Evolutionary conservation across 2,888 invertebrate genomes (phyloP).

Genomic region (Molorchus minor): DNA sequence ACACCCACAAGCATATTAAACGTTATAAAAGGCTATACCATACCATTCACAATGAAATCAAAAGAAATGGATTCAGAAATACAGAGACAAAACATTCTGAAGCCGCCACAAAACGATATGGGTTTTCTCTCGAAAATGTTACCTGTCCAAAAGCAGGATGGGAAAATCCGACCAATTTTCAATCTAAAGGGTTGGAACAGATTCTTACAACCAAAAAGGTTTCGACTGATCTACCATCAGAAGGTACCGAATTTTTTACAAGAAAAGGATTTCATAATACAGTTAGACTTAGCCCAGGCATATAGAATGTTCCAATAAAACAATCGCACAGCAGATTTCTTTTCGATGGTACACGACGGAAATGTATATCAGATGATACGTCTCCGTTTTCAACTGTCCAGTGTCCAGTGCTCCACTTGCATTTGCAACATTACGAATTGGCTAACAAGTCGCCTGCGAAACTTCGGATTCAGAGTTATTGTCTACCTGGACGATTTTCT

Average conservation of each 20-base stretch:
- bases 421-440: conserved; percentile 32
- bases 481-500: conserved; percentile 38
- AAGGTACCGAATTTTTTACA: conserved; percentile 33
- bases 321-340: conserved; percentile 27
- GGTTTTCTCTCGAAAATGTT: conserved; percentile 35
- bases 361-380: conserved; percentile 26
- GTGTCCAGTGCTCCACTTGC: conserved; percentile 27
- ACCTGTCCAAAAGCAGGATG: conserved; percentile 27
- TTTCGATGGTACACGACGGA: conserved; percentile 23
- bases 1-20: conserved; percentile 13
- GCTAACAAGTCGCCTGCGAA: conserved; percentile 11
- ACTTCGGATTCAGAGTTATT: conserved; percentile 21
- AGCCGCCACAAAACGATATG: conserved; percentile 1
- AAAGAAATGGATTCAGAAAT: conserved; percentile 23
- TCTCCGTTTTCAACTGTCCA: conserved; percentile 33
- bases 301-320: conserved; percentile 24
- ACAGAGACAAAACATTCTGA: conserved; percentile 20
- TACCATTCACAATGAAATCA: conserved; percentile 19
- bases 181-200: conserved; percentile 29
- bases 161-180: conserved; percentile 27
- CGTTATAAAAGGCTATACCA: conserved; percentile 20
- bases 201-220: conserved; percentile 27
- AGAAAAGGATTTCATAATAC: conserved; percentile 19
- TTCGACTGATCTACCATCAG: conserved; percentile 17
- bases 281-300: conserved; percentile 26